These are phyloP conservation scores for Mus minutoides DNA, from an alignment of 2,797 vertebrate genomes.

Conservation along the genomic window DNA sequence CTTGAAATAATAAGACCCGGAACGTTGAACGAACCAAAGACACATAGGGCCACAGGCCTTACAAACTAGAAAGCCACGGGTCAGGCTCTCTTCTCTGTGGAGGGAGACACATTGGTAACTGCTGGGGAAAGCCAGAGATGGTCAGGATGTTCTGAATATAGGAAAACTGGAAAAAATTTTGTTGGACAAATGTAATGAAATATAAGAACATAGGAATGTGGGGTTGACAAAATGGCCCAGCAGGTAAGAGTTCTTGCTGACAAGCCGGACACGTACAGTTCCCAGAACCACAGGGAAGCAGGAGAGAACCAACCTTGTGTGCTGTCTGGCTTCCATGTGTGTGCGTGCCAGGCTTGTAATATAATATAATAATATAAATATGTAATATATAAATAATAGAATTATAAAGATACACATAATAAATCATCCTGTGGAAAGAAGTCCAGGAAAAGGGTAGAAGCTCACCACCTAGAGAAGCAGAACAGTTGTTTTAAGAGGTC, in stretches of 20 bases:
- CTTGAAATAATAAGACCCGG: conserved; percentile 26
- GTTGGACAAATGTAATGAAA: conserved; percentile 1
- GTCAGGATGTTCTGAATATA: neutral
- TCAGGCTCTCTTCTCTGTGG: neutral
- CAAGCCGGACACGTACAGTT: neutral
- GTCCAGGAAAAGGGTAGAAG: conserved; percentile 43
- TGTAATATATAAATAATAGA: too few species aligned
- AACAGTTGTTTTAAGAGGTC: neutral
- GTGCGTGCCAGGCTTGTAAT: neutral
- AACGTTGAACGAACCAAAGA: conserved; percentile 31
- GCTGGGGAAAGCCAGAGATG: neutral
- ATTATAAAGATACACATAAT: neutral
- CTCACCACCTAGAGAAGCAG: conserved; percentile 15
- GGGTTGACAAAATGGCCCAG: neutral
- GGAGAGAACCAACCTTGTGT: neutral
- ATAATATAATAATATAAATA: neutral
- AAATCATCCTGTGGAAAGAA: neutral
- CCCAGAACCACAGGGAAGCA: neutral
- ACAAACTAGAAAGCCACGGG: neutral
- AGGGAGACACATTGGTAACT: neutral
- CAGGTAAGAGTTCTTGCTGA: too few species aligned
- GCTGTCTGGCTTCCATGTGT: neutral
- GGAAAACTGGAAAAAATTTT: neutral
- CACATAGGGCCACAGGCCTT: conserved; percentile 5
- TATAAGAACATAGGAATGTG: neutral